A percentile compares a stretch with the other conserved stretches of the same genome.
These are phyloP conservation scores for Aphidius gifuensis DNA, from an alignment of 1,140 invertebrate species.

Conservation along the genomic window DNA sequence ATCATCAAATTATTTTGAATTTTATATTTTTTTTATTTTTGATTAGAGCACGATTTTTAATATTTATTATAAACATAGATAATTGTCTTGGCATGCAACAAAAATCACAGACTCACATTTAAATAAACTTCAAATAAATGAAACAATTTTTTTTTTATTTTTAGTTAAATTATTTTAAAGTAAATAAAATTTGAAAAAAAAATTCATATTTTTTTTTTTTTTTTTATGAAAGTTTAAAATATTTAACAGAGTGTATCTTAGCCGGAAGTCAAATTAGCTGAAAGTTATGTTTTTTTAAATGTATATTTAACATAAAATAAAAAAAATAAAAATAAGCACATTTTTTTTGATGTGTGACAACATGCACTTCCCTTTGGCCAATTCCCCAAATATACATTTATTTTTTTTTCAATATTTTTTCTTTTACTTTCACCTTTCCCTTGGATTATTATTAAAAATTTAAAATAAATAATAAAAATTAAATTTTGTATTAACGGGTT, in stretches of 20 bases:
- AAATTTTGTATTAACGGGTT: neutral
- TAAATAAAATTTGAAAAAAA: neutral
- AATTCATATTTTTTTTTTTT: neutral
- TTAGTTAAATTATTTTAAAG: neutral
- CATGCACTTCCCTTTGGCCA: no score
- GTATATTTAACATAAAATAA: no score
- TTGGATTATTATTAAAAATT: neutral
- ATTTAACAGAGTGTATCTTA: no score
- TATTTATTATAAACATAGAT: constrained; percentile 20
- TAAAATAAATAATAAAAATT: no score
- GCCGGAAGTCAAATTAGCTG: no score
- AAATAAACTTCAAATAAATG: constrained; percentile 27
- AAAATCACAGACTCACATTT: constrained; percentile 28
- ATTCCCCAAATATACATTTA: no score
- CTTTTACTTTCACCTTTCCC: neutral
- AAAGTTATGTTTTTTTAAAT: no score
- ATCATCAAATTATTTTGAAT: constrained; percentile 9
- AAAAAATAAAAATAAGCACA: no score
- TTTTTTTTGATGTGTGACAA: no score
- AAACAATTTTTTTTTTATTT: constrained; percentile 3
- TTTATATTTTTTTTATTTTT: constrained; percentile 44
- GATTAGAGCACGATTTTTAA: constrained; percentile 40
- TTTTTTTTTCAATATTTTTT: no score
- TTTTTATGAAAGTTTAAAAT: neutral
- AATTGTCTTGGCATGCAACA: constrained; percentile 52